Base-by-base conservation (phyloP, 1,140 invertebrate species). In the Drosophila kepulauana region DNA sequence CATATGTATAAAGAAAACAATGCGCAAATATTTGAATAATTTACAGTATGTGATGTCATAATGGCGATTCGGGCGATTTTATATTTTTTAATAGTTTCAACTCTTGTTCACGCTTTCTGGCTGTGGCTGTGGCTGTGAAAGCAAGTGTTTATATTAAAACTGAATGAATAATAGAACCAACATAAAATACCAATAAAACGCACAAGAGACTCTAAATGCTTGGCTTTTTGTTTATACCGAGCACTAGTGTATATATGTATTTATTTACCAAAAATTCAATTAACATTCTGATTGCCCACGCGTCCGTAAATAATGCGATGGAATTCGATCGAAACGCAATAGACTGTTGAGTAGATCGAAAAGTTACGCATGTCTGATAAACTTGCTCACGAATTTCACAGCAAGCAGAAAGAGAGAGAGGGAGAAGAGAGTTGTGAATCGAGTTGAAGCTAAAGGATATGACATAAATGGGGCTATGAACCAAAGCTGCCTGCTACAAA, bases 41-140 rank as follows among this genome's bases (percentile, higher is more conserved):
- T 88, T 82, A 79, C 57, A 78, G 78, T 68, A 88, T 88, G 84
- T 88, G 84, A 88, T 88, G 84, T 88, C 84, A 88, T 89, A 81
- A 75, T 61, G 54, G 76, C 67, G 65, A 41, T 33, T 20, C 61
- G 38, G 35, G 58, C 41, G 45, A 73, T 59, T 59, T 57, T 56
- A 75, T 38, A 33, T 8, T 38, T 75, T 71, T 77, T 54, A 78
- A 72, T 72, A 65, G 48, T 66, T 66, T 30, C 20, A 52, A 56
- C 64, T 52, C 25, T 66, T 63, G 43, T 82, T 78, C 67, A 78
- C 75, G 79, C 84, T 88, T 87, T 87, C 82, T 58, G 57, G 7
- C 41, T 61, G 16, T n/a, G 16, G 20, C 20, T 59, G 57, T 33
- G 61, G 52, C 65, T 56, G 10, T 5, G 59, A 63, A 63, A 59